Conservation (phyloP, 2,888 invertebrate genomes). For the Cybosia mesomella region DNA sequence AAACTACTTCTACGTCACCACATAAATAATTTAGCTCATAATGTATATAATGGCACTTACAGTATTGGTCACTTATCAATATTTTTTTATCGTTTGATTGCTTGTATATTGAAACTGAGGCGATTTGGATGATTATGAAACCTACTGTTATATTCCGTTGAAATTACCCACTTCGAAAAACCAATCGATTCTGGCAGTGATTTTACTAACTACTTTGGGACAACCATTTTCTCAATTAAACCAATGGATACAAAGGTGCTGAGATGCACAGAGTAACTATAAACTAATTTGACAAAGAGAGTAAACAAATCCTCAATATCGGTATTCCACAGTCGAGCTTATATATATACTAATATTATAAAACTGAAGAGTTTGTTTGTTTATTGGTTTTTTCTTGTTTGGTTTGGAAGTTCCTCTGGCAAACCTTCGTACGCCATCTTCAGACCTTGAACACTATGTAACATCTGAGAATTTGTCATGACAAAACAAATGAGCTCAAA, state of each 20-base stretch:
- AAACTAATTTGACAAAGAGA: too few relatives aligned
- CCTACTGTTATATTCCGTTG: background rate
- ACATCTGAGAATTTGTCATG: too few relatives aligned
- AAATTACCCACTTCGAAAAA: background rate
- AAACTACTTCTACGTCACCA: background rate
- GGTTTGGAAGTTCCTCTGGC: too few relatives aligned
- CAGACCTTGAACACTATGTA: too few relatives aligned
- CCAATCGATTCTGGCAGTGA: background rate
- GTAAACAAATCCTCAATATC: too few relatives aligned
- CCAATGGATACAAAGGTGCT: background rate
- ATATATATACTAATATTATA: too few relatives aligned
- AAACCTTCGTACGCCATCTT: too few relatives aligned
- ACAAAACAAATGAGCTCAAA: too few relatives aligned
- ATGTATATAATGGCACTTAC: slow-evolving; percentile 36
- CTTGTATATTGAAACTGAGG: slow-evolving; percentile 7
- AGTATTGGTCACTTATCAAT: slow-evolving; percentile 29
- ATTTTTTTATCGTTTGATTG: slow-evolving; percentile 6
- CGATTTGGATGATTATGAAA: slow-evolving; percentile 2
- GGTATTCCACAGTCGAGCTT: too few relatives aligned
- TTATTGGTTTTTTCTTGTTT: too few relatives aligned
- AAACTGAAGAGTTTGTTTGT: too few relatives aligned
- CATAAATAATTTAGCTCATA: slow-evolving; percentile 20
- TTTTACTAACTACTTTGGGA: background rate
- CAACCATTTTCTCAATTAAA: background rate
- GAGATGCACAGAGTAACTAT: too few relatives aligned